Conservation (phyloP, 2,888 invertebrate species). For the Apotomis betuletana region DNA sequence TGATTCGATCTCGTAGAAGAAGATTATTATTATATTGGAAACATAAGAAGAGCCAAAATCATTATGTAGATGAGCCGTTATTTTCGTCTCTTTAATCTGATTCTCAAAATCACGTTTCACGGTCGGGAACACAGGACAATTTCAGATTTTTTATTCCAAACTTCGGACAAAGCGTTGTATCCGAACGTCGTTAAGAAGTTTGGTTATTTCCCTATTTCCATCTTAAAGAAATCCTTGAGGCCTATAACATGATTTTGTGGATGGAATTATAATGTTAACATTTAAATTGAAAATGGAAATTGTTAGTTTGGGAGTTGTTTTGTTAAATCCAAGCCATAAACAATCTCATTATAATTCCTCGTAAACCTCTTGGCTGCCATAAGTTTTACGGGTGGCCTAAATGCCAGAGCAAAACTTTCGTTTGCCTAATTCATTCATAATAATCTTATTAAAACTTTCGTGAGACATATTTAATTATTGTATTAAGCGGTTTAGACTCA, state of each 20-base stretch:
- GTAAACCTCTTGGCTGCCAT: too few species aligned
- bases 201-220: slow-evolving; percentile 38
- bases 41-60: background rate
- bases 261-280: slow-evolving; percentile 21
- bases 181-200: slow-evolving; percentile 37
- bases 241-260: slow-evolving; percentile 35
- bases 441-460: too few species aligned
- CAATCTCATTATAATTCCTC: background rate
- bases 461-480: too few species aligned
- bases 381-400: too few species aligned
- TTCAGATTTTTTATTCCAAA: slow-evolving; percentile 39
- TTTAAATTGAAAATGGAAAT: slow-evolving; percentile 3
- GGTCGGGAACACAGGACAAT: slow-evolving; percentile 28
- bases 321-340: background rate
- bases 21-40: slow-evolving; percentile 1
- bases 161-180: slow-evolving; percentile 20
- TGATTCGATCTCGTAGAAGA: background rate
- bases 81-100: slow-evolving; percentile 10
- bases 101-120: slow-evolving; percentile 35
- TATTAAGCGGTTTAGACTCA: too few species aligned
- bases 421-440: too few species aligned
- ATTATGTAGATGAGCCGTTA: slow-evolving; percentile 27
- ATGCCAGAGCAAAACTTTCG: too few species aligned
- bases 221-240: slow-evolving; percentile 38
- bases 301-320: background rate